Evolutionary conservation across 2,888 invertebrate species (phyloP).

Genomic region (Empis livida): DNA sequence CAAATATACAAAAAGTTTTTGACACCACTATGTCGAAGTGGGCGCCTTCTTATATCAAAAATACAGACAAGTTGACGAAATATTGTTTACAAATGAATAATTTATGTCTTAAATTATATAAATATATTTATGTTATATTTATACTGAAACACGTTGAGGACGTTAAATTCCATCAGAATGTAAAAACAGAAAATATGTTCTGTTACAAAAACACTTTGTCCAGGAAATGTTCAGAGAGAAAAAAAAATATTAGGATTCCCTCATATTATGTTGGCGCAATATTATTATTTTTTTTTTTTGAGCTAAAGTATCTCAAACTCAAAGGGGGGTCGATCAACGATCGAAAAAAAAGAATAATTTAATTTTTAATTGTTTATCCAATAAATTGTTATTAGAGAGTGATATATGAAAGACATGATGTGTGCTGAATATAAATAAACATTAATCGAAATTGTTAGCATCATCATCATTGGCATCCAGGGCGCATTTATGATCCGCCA

Average conservation of each 20-base stretch:
- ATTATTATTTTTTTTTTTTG: too few relatives aligned
- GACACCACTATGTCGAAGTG: not conserved
- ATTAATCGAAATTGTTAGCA: not conserved
- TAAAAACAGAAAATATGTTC: not conserved
- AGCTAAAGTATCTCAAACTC: too few relatives aligned
- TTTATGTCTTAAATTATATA: not conserved
- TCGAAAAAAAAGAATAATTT: not conserved
- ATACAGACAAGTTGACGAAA: not conserved
- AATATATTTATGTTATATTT: too few relatives aligned
- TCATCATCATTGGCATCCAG: too few relatives aligned
- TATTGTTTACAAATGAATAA: not conserved
- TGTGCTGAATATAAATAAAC: not conserved
- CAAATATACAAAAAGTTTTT: too few relatives aligned
- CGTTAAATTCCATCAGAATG: too few relatives aligned
- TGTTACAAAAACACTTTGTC: too few relatives aligned
- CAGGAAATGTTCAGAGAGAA: too few relatives aligned
- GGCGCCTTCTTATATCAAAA: not conserved
- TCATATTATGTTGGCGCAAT: too few relatives aligned
- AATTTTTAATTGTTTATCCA: conserved; percentile 9
- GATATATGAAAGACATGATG: conserved; percentile 9
- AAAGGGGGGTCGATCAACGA: not conserved
- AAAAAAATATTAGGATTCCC: too few relatives aligned
- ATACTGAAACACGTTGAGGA: too few relatives aligned
- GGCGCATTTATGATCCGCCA: too few relatives aligned
- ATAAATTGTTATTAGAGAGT: conserved; percentile 9